Percentiles rank a stretch among this genome's conserved stretches.
These are phyloP conservation scores for Damaliscus lunatus DNA, from an alignment of 2,113 vertebrate genomes.

Conservation along the genomic window DNA sequence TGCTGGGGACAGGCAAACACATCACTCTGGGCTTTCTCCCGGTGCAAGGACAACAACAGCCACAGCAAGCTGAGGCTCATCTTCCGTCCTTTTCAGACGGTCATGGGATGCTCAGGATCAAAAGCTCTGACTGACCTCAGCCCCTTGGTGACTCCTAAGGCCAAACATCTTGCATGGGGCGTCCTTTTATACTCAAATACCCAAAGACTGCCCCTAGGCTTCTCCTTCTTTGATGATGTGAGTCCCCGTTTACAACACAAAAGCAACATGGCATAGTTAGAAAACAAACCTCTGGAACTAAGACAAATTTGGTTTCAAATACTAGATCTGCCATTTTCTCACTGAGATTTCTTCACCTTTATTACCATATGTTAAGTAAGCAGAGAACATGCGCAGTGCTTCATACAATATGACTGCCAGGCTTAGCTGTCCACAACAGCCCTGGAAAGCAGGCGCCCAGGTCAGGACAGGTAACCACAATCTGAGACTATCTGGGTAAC, in stretches of 20 bases:
- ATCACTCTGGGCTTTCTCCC: not conserved
- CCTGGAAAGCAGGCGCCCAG: not conserved
- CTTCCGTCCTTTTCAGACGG: not conserved
- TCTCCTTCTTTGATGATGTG: not conserved
- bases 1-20: conserved; percentile 78
- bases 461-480: not conserved
- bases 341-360: not conserved
- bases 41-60: not conserved
- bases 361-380: not conserved
- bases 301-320: not conserved
- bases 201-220: not conserved
- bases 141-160: not conserved
- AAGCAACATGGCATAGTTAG: not conserved
- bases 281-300: not conserved
- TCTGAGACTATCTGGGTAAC: not conserved
- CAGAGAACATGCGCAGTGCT: not conserved
- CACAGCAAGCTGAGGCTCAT: not conserved
- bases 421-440: not conserved
- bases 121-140: not conserved
- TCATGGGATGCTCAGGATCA: not conserved
- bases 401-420: not conserved
- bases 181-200: not conserved
- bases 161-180: not conserved
- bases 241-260: not conserved
- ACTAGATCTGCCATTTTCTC: not conserved